Evolutionary conservation across 2,797 vertebrate genomes (phyloP), one percentile per base, ranked within the genome.

Genomic region (Platyrinchus mystaceus): DNA sequence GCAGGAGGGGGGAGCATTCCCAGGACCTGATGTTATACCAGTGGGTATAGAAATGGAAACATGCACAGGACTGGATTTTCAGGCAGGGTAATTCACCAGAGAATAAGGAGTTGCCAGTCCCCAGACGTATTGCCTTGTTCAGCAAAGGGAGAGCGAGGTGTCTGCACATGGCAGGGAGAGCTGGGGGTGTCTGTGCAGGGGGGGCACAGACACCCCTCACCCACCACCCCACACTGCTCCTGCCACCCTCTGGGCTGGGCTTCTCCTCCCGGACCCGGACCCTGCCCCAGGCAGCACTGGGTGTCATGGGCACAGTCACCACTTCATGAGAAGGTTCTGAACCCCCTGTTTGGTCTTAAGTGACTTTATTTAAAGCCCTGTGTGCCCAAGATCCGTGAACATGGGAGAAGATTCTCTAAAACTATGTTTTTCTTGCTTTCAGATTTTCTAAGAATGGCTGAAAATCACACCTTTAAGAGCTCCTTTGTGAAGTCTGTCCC

Each of bases 11-110:
- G 94, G 92, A 96, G 96, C 91, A 94, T 95, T 95, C 93, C 89
- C 91, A 59, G 87, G 83, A 92, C 56, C 91, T 95, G 95, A 96
- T 95, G 92, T 87, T 96, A 93, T 32, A 96, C 82, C 88, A 95
- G 52, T 17, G 80, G 95, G 87, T 91, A 94, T 77, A 32, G 86
- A 93, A 94, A 92, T 95, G 95, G 93, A 90, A 96, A 96, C 70
- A 88, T 32, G 67, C 85, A 88, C 24, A 66, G 88, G 70, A 43
- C 60, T 82, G 55, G n/a, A 32, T 89, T 90, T 90, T 81, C 92
- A 76, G 84, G 75, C 83, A 78, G 71, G 74, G 5, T n/a, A 58
- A 93, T 93, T 84, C 94, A 96, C 66, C 86, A 87, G 86, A 87
- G 96, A 64, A 50, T 14, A 47, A 34, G 64, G 53, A 94, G 63